These are phyloP conservation scores for Elephas maximus DNA, from an alignment of 2,113 vertebrate species.

Conservation along the genomic window DNA sequence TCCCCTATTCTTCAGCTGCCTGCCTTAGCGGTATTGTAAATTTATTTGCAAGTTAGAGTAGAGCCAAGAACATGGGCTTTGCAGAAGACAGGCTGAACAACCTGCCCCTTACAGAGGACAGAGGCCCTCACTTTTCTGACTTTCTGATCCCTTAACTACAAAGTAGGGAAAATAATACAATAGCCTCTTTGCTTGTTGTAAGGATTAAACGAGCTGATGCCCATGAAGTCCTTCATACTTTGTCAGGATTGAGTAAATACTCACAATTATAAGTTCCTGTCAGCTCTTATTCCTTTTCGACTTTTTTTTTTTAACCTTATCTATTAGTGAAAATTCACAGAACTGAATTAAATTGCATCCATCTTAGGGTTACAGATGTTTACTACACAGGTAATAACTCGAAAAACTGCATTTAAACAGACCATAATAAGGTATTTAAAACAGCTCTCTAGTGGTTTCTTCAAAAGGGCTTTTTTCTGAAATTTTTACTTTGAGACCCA, in stretches of 20 bases:
- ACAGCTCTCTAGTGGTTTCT: slow-evolving; percentile 12
- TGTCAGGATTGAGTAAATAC: neutral
- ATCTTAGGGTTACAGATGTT: neutral
- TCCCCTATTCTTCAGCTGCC: neutral
- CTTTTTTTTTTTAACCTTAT: neutral
- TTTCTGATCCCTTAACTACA: neutral
- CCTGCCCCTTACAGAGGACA: neutral
- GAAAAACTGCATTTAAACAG: slow-evolving; percentile 38
- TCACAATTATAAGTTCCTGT: neutral
- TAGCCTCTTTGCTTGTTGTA: neutral
- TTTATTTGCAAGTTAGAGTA: neutral
- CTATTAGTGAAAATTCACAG: slow-evolving; percentile 30
- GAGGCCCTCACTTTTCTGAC: neutral
- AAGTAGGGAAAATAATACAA: neutral
- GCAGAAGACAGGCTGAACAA: neutral
- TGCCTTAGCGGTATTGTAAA: neutral
- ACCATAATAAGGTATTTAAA: slow-evolving; percentile 11
- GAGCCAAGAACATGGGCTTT: neutral
- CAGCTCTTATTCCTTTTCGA: neutral
- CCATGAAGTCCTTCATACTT: neutral
- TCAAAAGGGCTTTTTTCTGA: neutral
- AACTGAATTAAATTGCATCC: slow-evolving; percentile 13
- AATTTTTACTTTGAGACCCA: slow-evolving; percentile 23
- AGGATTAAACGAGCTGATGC: neutral
- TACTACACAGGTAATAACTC: slow-evolving; percentile 13